A percentile compares a stretch with the other conserved stretches of the same genome.
phyloP scores from a whole-genome alignment of 2,797 vertebrate genomes.

The Linurgus olivaceus region DNA sequence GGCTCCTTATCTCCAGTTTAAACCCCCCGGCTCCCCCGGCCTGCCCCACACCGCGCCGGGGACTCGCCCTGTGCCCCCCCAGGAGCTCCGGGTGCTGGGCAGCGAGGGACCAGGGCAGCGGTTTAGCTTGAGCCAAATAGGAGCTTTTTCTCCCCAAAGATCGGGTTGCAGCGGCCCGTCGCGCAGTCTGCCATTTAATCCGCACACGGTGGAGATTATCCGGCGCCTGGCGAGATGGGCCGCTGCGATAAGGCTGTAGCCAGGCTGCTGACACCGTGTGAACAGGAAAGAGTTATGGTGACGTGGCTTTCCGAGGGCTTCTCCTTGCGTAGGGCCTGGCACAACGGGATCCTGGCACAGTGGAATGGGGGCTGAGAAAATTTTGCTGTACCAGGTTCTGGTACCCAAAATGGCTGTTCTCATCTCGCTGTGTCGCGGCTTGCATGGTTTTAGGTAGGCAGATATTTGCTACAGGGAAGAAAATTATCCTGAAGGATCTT shows the following conservation, averaged over 20 bases:
- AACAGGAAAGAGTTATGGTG: not conserved
- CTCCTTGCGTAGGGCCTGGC: not conserved
- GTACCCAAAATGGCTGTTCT: rapidly evolving
- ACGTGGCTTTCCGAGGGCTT: constrained; percentile 14
- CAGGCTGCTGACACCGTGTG: not conserved
- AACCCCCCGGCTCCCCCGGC: not conserved
- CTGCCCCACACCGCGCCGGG: not conserved
- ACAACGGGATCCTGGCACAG: not conserved
- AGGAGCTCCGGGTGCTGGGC: not conserved
- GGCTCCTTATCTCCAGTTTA: not conserved
- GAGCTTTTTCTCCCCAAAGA: not conserved
- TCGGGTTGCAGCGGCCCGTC: too few relatives aligned
- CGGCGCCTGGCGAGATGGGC: not conserved
- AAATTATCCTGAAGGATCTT: not conserved
- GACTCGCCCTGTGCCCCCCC: not conserved
- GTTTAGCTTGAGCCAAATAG: not conserved
- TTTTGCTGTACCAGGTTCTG: not conserved
- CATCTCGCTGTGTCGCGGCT: rapidly evolving
- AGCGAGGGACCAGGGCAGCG: not conserved
- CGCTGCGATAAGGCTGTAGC: not conserved
- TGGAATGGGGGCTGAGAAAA: not conserved
- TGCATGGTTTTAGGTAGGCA: not conserved
- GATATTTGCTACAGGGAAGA: not conserved
- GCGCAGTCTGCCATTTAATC: not conserved
- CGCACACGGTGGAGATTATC: not conserved